phyloP scores from a whole-genome alignment of 2,888 invertebrate species.

The Argynnis bischoffii region DNA sequence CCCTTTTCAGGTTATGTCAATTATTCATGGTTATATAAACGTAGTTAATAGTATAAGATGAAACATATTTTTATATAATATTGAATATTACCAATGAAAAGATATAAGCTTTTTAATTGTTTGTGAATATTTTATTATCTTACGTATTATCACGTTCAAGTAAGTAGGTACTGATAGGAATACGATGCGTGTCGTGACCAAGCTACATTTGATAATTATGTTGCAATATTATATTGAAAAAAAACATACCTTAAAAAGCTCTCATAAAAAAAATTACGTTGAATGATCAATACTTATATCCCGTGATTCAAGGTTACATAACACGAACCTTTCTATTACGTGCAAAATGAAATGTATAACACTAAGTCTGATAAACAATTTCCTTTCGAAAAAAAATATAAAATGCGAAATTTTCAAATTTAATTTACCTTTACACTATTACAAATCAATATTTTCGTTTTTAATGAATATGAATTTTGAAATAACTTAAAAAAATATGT shows the following conservation, averaged over 20 bases:
- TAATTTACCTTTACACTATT: constrained; percentile 76
- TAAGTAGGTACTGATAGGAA: background rate
- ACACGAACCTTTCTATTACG: constrained; percentile 68
- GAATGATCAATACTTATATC: constrained; percentile 74
- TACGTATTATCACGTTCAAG: background rate
- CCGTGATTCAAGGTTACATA: constrained; percentile 83
- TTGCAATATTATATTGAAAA: constrained; percentile 11
- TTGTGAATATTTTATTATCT: constrained; percentile 1
- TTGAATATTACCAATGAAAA: background rate
- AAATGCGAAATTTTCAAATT: constrained; percentile 42
- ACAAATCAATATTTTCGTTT: constrained; percentile 60
- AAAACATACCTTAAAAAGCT: constrained; percentile 28
- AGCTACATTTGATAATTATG: constrained; percentile 9
- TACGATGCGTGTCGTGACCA: constrained; percentile 20
- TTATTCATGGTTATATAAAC: background rate
- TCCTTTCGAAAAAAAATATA: background rate
- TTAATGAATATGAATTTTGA: constrained; percentile 64
- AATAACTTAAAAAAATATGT: constrained; percentile 56
- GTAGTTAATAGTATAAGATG: background rate
- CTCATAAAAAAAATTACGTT: constrained; percentile 43
- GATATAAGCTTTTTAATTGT: background rate
- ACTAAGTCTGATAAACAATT: constrained; percentile 35
- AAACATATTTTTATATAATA: background rate
- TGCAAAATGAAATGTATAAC: constrained; percentile 54
- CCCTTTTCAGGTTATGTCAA: constrained; percentile 11